Conservation (phyloP, 2,888 invertebrate species). For the Hyposoter dolosus region DNA sequence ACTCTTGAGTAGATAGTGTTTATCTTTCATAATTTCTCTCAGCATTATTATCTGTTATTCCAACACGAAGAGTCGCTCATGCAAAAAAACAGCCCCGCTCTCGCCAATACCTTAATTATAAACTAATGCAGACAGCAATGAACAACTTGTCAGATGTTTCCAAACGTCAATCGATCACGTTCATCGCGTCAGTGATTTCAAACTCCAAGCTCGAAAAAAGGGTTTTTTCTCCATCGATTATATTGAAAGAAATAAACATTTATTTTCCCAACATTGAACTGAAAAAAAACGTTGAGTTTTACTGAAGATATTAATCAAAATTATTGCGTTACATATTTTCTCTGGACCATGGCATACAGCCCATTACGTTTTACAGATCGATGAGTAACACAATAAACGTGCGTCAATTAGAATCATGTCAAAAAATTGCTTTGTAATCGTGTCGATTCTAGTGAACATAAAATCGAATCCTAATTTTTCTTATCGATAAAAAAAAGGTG, state of each 20-base stretch:
- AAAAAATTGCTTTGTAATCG: too few species aligned
- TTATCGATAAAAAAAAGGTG: background rate
- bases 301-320: too few species aligned
- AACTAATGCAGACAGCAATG: background rate
- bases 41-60: background rate
- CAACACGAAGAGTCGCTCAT: background rate
- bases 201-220: background rate
- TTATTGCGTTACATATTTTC: too few species aligned
- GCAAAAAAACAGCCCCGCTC: background rate
- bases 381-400: too few species aligned
- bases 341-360: too few species aligned
- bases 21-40: background rate
- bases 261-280: too few species aligned
- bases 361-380: too few species aligned
- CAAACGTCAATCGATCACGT: background rate
- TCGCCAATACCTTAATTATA: background rate
- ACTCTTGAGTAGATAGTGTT: constrained; percentile 18
- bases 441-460: too few species aligned
- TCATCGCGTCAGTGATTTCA: background rate
- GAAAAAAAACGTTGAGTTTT: too few species aligned
- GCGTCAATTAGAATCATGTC: too few species aligned
- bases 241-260: too few species aligned
- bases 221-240: background rate
- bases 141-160: background rate
- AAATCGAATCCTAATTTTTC: background rate